A percentile compares a stretch with the other conserved stretches of the same genome.
Conservation (phyloP, 2,113 vertebrate species). For the Labrus mixtus region DNA sequence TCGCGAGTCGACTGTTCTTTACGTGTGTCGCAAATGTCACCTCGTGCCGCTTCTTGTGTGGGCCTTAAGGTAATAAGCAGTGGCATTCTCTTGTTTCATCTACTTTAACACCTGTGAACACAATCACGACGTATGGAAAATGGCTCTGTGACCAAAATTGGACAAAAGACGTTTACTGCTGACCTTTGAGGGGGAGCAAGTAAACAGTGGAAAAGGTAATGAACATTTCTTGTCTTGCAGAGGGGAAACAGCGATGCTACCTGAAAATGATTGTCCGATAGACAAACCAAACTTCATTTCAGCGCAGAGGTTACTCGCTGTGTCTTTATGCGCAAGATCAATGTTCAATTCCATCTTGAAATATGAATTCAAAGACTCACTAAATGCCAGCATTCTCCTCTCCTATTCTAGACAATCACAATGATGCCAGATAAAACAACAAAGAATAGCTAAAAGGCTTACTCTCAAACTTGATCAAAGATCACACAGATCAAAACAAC, state of each 20-base stretch:
- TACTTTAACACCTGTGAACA: constrained; percentile 31
- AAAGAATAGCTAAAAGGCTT: constrained; percentile 30
- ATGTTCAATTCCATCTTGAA: constrained; percentile 20
- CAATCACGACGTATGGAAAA: constrained; percentile 31
- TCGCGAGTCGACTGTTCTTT: constrained; percentile 24
- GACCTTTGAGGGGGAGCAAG: constrained; percentile 53
- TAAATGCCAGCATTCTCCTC: neutral
- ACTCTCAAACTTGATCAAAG: constrained; percentile 26
- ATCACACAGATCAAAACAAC: constrained; percentile 27
- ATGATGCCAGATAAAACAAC: constrained; percentile 23
- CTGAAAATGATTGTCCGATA: neutral
- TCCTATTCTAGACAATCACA: constrained; percentile 9
- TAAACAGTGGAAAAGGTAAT: constrained; percentile 23
- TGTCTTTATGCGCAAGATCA: neutral
- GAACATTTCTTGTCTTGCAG: constrained; percentile 11
- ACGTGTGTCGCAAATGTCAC: constrained; percentile 34
- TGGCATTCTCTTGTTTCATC: constrained; percentile 37
- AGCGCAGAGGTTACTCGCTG: neutral
- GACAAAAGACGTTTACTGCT: constrained; percentile 40
- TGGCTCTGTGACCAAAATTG: constrained; percentile 13
- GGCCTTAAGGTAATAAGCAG: constrained; percentile 16
- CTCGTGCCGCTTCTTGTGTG: constrained; percentile 5
- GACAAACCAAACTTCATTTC: neutral
- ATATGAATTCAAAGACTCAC: constrained; percentile 9
- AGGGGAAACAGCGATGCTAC: constrained; percentile 24